A percentile compares a stretch with the other conserved stretches of the same genome.
Conservation (phyloP, 2,797 vertebrate genomes). For the Gouania willdenowi region DNA sequence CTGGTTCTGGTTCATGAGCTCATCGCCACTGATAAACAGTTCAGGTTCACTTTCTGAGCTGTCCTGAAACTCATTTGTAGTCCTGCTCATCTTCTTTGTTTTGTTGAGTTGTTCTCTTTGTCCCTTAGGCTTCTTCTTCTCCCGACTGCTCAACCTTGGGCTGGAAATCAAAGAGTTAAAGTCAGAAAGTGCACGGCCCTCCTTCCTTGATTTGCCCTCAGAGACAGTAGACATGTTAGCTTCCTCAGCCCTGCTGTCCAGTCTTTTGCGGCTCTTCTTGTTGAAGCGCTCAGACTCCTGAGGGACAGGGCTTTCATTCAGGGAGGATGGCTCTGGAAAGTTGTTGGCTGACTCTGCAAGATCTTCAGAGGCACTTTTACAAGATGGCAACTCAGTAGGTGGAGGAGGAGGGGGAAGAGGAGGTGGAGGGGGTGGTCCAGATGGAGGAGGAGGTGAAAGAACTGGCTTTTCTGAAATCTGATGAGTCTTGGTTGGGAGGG, state of each 20-base stretch:
- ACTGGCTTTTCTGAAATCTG: constrained; percentile 88
- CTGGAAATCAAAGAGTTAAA: constrained; percentile 96
- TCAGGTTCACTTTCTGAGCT: constrained; percentile 98
- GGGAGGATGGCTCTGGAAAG: constrained; percentile 90
- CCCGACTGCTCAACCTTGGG: constrained; percentile 87
- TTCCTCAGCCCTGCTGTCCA: constrained; percentile 90
- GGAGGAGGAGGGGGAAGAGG: constrained; percentile 77
- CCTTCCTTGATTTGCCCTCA: constrained; percentile 90
- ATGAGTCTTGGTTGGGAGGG: constrained; percentile 66
- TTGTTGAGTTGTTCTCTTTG: constrained; percentile 90
- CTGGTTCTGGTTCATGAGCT: constrained; percentile 98
- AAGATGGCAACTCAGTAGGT: constrained; percentile 79
- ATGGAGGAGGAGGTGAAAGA: constrained; percentile 81
- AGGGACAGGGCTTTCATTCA: constrained; percentile 89
- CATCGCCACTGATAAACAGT: constrained; percentile 95
- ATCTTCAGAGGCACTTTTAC: constrained; percentile 82
- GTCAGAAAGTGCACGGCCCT: constrained; percentile 86
- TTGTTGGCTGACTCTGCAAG: constrained; percentile 86
- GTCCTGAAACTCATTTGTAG: constrained; percentile 93
- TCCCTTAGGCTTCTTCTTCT: constrained; percentile 95
- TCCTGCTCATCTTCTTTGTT: constrained; percentile 92
- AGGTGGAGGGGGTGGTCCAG: constrained; percentile 69
- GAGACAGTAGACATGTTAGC: constrained; percentile 86
- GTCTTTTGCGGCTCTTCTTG: constrained; percentile 92
- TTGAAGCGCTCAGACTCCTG: constrained; percentile 90